Evolutionary conservation across 2,888 invertebrate genomes (phyloP).

Genomic region (Rosalia funebris): DNA sequence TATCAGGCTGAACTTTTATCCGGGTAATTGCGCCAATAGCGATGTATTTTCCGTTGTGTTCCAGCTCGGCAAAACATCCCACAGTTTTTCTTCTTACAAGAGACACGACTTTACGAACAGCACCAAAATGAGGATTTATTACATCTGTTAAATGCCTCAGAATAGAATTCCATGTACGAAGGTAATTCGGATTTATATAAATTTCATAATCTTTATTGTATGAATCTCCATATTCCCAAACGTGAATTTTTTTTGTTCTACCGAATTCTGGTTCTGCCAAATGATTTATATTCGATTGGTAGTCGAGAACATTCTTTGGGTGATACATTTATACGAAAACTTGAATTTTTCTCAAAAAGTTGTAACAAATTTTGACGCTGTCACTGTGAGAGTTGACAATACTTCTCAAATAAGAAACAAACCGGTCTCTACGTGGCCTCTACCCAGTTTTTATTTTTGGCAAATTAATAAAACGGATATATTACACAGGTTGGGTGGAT

Average conservation of each 20-base stretch:
- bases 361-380: not conserved
- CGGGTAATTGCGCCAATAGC: slow-evolving; percentile 25
- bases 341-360: slow-evolving; percentile 14
- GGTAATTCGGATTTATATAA: slow-evolving; percentile 34
- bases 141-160: slow-evolving; percentile 27
- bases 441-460: too few relatives aligned
- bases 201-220: slow-evolving; percentile 27
- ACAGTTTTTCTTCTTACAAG: slow-evolving; percentile 25
- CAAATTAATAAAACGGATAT: too few relatives aligned
- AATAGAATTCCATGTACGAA: slow-evolving; percentile 35
- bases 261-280: slow-evolving; percentile 35
- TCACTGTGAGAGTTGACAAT: slow-evolving; percentile 9
- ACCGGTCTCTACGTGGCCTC: too few relatives aligned
- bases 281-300: slow-evolving; percentile 4
- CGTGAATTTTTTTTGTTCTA: slow-evolving; percentile 30
- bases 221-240: slow-evolving; percentile 35
- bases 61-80: slow-evolving; percentile 31
- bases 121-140: slow-evolving; percentile 30
- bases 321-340: slow-evolving; percentile 9
- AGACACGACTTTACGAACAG: slow-evolving; percentile 29
- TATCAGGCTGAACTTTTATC: slow-evolving; percentile 25
- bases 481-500: too few relatives aligned
- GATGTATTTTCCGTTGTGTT: slow-evolving; percentile 29
- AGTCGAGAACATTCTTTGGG: slow-evolving; percentile 7
- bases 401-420: too few relatives aligned